phyloP scores from a whole-genome alignment of 2,797 vertebrate species.

The Simalia tracyae region DNA sequence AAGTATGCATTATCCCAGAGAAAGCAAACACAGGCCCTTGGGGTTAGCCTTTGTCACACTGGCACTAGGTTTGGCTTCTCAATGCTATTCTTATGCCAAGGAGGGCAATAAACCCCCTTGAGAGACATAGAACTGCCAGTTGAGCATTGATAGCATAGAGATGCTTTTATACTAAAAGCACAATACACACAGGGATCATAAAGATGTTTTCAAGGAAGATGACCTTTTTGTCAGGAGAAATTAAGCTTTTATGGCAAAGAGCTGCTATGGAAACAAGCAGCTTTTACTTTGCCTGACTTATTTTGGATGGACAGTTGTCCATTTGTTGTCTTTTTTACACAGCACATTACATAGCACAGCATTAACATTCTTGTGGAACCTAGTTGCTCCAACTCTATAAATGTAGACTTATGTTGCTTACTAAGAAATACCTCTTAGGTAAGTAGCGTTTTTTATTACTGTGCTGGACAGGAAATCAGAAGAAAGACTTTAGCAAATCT shows the following conservation, averaged over 20 bases:
- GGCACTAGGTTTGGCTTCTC: slow-evolving; percentile 61
- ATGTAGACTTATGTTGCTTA: not conserved
- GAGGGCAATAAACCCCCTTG: slow-evolving; percentile 71
- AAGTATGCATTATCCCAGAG: slow-evolving; percentile 65
- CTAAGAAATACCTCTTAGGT: not conserved
- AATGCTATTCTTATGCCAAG: slow-evolving; percentile 69
- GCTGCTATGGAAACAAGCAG: slow-evolving; percentile 70
- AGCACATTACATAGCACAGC: not conserved
- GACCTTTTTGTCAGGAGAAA: slow-evolving; percentile 67
- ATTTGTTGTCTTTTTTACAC: slow-evolving; percentile 6
- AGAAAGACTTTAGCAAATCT: not conserved
- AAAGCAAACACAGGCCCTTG: slow-evolving; percentile 49
- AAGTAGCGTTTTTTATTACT: not conserved
- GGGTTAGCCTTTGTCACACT: slow-evolving; percentile 62
- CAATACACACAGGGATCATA: slow-evolving; percentile 73
- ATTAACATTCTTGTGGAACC: slow-evolving; percentile 7
- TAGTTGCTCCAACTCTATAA: not conserved
- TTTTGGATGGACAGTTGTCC: slow-evolving; percentile 37
- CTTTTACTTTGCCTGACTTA: slow-evolving; percentile 10
- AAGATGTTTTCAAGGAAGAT: slow-evolving; percentile 70
- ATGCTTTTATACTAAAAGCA: slow-evolving; percentile 73
- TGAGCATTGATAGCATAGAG: slow-evolving; percentile 54
- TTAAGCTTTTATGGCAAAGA: slow-evolving; percentile 66
- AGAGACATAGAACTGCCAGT: slow-evolving; percentile 63
- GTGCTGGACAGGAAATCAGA: not conserved